A percentile compares a stretch with the other conserved stretches of the same genome.
phyloP scores from a whole-genome alignment of 2,888 invertebrate species.

The Hydrotaea cyrtoneurina region DNA sequence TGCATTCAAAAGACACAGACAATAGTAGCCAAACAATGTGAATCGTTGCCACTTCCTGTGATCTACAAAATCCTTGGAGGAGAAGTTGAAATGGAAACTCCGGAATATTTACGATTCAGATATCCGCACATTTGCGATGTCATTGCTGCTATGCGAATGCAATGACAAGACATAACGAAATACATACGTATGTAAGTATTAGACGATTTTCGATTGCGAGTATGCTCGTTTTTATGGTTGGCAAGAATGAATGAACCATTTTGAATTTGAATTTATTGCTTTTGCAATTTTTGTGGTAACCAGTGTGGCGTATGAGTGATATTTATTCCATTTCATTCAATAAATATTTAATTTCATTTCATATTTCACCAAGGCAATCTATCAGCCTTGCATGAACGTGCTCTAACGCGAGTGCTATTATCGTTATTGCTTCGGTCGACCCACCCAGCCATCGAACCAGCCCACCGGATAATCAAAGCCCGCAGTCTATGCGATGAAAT shows the following conservation, averaged over 20 bases:
- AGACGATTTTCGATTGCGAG: too few relatives aligned
- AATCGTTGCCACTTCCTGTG: too few relatives aligned
- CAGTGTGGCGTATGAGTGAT: conserved; percentile 52
- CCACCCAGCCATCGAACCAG: background rate
- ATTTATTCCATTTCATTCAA: conserved; percentile 48
- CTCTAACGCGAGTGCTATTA: background rate
- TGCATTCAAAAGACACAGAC: too few relatives aligned
- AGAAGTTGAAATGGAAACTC: too few relatives aligned
- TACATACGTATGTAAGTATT: too few relatives aligned
- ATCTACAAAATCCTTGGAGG: too few relatives aligned
- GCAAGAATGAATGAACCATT: background rate
- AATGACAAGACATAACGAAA: too few relatives aligned
- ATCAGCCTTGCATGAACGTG: background rate
- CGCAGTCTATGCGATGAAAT: background rate
- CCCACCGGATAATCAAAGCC: conserved; percentile 15
- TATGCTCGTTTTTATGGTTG: background rate
- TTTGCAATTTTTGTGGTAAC: conserved; percentile 15
- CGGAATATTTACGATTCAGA: too few relatives aligned
- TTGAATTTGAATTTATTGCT: background rate
- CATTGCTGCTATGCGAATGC: too few relatives aligned
- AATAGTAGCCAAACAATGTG: too few relatives aligned
- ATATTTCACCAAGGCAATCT: conserved; percentile 3
- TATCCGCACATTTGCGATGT: too few relatives aligned
- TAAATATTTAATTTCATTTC: conserved; percentile 63
- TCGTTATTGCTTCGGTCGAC: background rate